phyloP scores from a whole-genome alignment of 2,888 invertebrate species.

The Mesochorus sp. region DNA sequence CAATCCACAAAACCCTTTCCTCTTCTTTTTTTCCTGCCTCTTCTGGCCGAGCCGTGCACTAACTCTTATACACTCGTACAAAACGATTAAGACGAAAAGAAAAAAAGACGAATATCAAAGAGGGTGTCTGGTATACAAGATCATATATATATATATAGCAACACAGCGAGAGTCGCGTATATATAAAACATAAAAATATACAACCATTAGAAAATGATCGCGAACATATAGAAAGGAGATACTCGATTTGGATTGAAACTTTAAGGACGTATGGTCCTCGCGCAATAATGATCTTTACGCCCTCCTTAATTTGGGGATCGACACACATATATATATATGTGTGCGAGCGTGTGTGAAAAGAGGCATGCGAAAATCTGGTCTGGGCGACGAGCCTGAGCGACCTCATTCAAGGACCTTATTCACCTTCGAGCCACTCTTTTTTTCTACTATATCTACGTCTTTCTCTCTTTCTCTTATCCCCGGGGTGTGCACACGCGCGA shows the following conservation, averaged over 20 bases:
- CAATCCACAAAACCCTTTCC: neutral
- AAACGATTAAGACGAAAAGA: slow-evolving; percentile 1
- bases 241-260: neutral
- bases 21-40: neutral
- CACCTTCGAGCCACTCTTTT: slow-evolving; percentile 40
- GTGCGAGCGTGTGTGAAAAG: neutral
- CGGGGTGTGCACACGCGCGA: slow-evolving; percentile 48
- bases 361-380: slow-evolving; percentile 49
- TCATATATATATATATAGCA: neutral
- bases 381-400: slow-evolving; percentile 27
- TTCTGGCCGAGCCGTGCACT: slow-evolving; percentile 1
- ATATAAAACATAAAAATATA: slow-evolving; percentile 15
- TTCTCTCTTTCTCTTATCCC: slow-evolving; percentile 7
- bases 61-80: slow-evolving; percentile 12
- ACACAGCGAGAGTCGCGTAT: slow-evolving; percentile 25
- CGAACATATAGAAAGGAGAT: slow-evolving; percentile 26
- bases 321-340: too few species aligned
- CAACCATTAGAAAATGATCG: slow-evolving; percentile 25
- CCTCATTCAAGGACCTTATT: slow-evolving; percentile 56
- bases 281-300: neutral
- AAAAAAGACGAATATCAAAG: slow-evolving; percentile 30
- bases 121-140: slow-evolving; percentile 22
- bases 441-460: slow-evolving; percentile 30
- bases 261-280: slow-evolving; percentile 1
- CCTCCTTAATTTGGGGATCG: neutral